Evolutionary conservation across 2,113 vertebrate species (phyloP), one percentile per base, ranked within the genome.

Genomic region (Emydocephalus ijimae): DNA sequence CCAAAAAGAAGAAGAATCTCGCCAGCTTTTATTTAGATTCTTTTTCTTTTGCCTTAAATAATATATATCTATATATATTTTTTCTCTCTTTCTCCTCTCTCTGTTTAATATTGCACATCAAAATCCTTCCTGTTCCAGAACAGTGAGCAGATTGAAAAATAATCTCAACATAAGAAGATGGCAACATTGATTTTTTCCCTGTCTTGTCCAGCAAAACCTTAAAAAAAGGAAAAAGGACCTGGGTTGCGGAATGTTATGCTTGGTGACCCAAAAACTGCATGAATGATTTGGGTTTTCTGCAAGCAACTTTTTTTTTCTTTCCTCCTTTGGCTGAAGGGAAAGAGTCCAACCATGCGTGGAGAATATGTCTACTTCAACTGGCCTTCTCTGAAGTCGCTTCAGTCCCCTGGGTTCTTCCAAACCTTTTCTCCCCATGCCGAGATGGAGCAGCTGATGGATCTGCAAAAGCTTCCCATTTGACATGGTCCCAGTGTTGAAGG

Each of bases 51-150:
- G 95, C 96, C 95, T 98, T 98, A 98, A 98, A 98, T 98, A 98
- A 97, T 94, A 98, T 97, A 50, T 91, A 52, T 34, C 48, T 34
- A n/a, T 55, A 39, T 56, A 56, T 59, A 0, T 56, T 57, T 89
- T 45, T 3, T 39, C 0, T 88, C 4, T 96, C 96, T 94, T 96
- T 95, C 96, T 95, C 94, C 97, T 96, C 97, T 97, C 96, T 98
- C 96, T 97, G 48, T 98, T 98, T 98, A 98, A 98, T 98, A 99
- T 99, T 99, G 98, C 98, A 99, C 98, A 97, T 99, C 97, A 97
- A 98, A 98, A 98, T 98, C 97, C 98, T 98, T 98, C 98, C 97
- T 97, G 95, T 93, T 90, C 89, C 81, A 90, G 92, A 90, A 95
- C 96, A 95, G 97, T 96, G 95, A 96, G 97, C 96, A 94, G 96